Conservation (phyloP, 2,888 invertebrate species). For the Apotomis capreana region DNA sequence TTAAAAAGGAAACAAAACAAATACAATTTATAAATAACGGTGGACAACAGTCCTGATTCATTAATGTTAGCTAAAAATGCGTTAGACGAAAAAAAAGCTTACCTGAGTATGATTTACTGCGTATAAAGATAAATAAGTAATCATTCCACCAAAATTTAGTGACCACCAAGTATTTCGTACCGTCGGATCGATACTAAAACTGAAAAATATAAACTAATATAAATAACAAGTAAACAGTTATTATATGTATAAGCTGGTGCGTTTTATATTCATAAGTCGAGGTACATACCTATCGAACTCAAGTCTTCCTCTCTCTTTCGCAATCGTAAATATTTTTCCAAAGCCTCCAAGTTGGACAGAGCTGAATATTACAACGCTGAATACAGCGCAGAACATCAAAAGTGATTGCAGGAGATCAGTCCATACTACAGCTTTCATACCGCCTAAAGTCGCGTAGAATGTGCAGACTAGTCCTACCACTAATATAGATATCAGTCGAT, state of each 20-base stretch:
- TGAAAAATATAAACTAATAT: constrained; percentile 60
- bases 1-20: no score
- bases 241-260: not conserved
- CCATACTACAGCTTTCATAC: constrained; percentile 95
- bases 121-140: constrained; percentile 91
- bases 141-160: constrained; percentile 90
- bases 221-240: not conserved
- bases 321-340: constrained; percentile 87
- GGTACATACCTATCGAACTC: constrained; percentile 85
- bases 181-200: constrained; percentile 91
- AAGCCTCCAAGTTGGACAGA: constrained; percentile 88
- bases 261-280: not conserved
- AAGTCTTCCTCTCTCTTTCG: constrained; percentile 87
- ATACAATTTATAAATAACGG: no score
- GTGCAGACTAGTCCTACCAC: constrained; percentile 91
- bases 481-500: constrained; percentile 88
- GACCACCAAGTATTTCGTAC: constrained; percentile 93
- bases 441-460: constrained; percentile 93
- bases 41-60: no score
- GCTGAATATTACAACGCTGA: constrained; percentile 90
- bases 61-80: no score
- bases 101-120: constrained; percentile 93
- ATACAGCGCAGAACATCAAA: constrained; percentile 93
- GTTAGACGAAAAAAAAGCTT: constrained; percentile 35
- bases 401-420: constrained; percentile 93